Conservation (phyloP, 2,113 vertebrate genomes). For the Smithornis capensis region DNA sequence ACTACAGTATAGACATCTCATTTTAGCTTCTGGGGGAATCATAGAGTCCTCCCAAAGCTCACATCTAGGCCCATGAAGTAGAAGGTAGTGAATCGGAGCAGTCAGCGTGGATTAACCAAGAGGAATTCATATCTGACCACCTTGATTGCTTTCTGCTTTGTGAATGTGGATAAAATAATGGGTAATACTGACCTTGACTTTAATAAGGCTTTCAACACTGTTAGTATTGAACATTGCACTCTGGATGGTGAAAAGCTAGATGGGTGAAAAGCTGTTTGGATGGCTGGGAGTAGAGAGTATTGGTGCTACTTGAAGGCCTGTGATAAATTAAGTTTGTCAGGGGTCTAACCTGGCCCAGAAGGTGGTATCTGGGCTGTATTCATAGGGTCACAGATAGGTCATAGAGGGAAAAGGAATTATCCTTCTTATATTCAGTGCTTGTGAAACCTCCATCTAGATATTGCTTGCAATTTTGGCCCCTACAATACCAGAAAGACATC, state of each 20-base stretch:
- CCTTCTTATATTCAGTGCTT: not conserved
- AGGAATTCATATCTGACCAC: not conserved
- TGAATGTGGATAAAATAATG: not conserved
- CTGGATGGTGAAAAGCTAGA: not conserved
- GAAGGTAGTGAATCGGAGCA: too few species aligned
- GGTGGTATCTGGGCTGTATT: not conserved
- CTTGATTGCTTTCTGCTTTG: not conserved
- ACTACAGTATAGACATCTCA: not conserved
- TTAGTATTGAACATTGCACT: not conserved
- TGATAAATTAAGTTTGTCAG: not conserved
- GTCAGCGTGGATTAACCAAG: not conserved
- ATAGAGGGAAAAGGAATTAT: not conserved
- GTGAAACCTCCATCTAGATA: not conserved
- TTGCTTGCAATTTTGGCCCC: not conserved
- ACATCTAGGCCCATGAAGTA: not conserved
- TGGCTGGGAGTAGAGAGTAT: accelerated
- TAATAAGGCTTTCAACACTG: not conserved
- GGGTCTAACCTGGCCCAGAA: not conserved
- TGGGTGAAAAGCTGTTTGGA: not conserved
- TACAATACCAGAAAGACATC: not conserved
- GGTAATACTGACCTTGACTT: not conserved
- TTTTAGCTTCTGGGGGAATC: not conserved
- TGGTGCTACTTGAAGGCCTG: not conserved
- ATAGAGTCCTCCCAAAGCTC: not conserved
- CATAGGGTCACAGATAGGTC: not conserved